These are phyloP conservation scores for Acronicta leporina DNA, from an alignment of 2,888 invertebrate species.

Conservation along the genomic window DNA sequence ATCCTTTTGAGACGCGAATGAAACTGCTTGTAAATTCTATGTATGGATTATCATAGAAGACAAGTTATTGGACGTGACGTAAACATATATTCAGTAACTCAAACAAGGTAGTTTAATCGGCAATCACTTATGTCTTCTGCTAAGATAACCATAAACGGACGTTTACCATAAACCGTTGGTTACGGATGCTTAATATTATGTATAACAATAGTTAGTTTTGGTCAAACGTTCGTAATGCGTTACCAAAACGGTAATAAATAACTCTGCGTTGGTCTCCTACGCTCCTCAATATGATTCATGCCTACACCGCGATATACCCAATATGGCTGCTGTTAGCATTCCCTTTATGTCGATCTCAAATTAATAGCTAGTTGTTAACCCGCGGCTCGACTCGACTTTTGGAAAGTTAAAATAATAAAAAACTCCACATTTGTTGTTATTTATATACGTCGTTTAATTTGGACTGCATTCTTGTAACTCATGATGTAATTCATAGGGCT, in stretches of 20 bases:
- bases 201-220: constrained; percentile 56
- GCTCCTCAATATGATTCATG: constrained; percentile 74
- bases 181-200: constrained; percentile 48
- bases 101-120: constrained; percentile 13
- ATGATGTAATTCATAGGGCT: constrained; percentile 38
- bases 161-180: constrained; percentile 31
- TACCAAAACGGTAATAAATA: constrained; percentile 58
- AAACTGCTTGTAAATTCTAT: too few relatives aligned
- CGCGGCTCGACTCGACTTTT: constrained; percentile 45
- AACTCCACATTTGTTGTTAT: constrained; percentile 38
- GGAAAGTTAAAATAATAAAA: constrained; percentile 52
- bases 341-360: constrained; percentile 73
- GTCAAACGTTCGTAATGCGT: constrained; percentile 42
- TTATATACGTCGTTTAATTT: constrained; percentile 34
- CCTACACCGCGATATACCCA: constrained; percentile 63
- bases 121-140: constrained; percentile 25
- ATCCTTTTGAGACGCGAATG: too few relatives aligned
- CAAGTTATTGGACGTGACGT: too few relatives aligned
- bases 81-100: neutral
- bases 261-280: constrained; percentile 66
- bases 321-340: constrained; percentile 78
- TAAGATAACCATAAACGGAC: constrained; percentile 21
- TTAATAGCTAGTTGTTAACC: constrained; percentile 60
- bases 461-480: constrained; percentile 33
- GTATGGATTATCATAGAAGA: too few relatives aligned